Percentiles rank a stretch among this genome's conserved stretches.
These are phyloP conservation scores for Allophyes oxyacanthae DNA, from an alignment of 2,888 invertebrate genomes.

Conservation along the genomic window DNA sequence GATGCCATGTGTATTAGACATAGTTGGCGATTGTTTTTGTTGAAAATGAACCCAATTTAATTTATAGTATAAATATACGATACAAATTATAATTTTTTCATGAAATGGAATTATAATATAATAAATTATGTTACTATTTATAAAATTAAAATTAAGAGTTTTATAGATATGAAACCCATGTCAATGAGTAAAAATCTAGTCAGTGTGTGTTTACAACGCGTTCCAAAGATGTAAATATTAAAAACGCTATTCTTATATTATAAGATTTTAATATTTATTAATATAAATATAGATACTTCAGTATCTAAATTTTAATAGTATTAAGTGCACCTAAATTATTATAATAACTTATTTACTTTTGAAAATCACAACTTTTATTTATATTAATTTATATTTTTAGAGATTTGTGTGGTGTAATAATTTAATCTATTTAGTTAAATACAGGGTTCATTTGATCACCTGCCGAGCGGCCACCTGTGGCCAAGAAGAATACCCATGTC, in stretches of 20 bases:
- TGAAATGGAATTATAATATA: conserved; percentile 45
- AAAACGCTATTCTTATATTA: conserved; percentile 75
- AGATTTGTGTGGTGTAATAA: no score
- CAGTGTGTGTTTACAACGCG: conserved; percentile 87
- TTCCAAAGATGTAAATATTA: conserved; percentile 87
- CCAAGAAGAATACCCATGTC: no score
- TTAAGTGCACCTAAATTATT: conserved; percentile 5
- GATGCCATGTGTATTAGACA: no score
- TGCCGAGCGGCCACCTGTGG: no score
- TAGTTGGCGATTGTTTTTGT: no score
- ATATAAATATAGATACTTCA: conserved; percentile 4
- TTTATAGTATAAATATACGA: no score
- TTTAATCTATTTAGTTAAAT: no score
- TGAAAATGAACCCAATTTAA: no score
- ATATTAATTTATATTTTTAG: neutral
- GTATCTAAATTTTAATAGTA: conserved; percentile 2
- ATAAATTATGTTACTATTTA: conserved; percentile 41
- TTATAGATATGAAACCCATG: conserved; percentile 23
- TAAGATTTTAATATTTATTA: conserved; percentile 39
- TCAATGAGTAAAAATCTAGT: conserved; percentile 85
- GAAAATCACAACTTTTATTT: conserved; percentile 7
- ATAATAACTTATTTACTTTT: conserved; percentile 9
- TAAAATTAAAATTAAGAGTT: conserved; percentile 42
- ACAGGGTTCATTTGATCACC: no score
- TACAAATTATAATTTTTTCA: conserved; percentile 34